Evolutionary conservation across 2,113 vertebrate genomes (phyloP).

Genomic region (Saguinus imperator): DNA sequence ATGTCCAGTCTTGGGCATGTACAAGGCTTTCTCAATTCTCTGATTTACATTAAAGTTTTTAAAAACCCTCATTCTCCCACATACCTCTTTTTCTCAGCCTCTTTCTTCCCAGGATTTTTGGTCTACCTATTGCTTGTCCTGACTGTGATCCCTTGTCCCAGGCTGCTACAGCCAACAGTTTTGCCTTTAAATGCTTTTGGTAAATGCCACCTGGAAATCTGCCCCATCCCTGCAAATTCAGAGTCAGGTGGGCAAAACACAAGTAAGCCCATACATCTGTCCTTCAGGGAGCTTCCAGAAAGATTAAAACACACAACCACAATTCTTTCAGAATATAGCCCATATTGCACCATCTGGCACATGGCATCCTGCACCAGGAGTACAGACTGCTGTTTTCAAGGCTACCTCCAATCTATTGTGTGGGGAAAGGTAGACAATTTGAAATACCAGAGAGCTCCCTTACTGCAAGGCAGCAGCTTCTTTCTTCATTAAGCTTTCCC

Average conservation of each 20-base stretch:
- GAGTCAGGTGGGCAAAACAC: neutral
- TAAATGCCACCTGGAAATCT: neutral
- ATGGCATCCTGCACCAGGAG: neutral
- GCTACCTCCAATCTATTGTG: neutral
- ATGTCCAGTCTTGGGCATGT: neutral
- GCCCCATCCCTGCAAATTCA: neutral
- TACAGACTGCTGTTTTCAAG: neutral
- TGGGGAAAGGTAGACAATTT: neutral
- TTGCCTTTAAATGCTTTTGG: constrained; percentile 23
- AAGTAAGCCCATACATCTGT: neutral
- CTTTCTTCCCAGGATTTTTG: constrained; percentile 16
- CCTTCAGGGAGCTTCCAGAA: neutral
- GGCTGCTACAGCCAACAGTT: neutral
- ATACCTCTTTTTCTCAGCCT: neutral
- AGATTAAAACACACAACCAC: neutral
- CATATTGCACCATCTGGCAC: neutral
- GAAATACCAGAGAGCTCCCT: neutral
- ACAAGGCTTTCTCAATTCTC: neutral
- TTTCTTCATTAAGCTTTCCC: neutral
- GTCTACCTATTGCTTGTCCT: neutral
- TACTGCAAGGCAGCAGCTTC: neutral
- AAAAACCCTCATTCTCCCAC: neutral
- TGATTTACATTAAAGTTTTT: neutral
- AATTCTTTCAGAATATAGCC: constrained; percentile 7
- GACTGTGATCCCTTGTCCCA: neutral